phyloP scores from a whole-genome alignment of 2,888 invertebrate species.

The Drosophila paramelanica region DNA sequence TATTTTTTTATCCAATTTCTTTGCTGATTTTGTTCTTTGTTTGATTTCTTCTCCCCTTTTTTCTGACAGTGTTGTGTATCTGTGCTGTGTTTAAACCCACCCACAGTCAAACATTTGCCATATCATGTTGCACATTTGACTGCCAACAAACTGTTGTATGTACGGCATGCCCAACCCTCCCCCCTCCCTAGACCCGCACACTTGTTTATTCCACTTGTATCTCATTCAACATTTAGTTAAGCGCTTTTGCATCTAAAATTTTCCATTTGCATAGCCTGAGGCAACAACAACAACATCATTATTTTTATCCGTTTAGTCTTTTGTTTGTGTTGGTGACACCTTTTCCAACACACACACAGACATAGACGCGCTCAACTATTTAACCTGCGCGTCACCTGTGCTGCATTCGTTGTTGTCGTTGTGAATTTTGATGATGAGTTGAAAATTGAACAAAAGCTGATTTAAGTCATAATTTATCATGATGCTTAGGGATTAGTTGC shows the following conservation, averaged over 20 bases:
- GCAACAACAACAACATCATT: constrained; percentile 45
- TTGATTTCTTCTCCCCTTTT: neutral
- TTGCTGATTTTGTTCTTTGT: neutral
- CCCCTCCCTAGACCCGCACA: neutral
- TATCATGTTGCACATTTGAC: constrained; percentile 69
- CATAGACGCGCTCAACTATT: constrained; percentile 39
- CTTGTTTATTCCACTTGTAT: constrained; percentile 11
- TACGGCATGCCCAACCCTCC: neutral
- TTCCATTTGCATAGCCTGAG: constrained; percentile 54
- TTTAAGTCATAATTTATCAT: constrained; percentile 81
- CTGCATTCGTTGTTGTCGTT: constrained; percentile 31
- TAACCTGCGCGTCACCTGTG: constrained; percentile 64
- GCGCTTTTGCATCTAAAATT: constrained; percentile 57
- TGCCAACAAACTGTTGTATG: constrained; percentile 32
- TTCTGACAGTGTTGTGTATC: constrained; percentile 25
- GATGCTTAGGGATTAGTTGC: constrained; percentile 71
- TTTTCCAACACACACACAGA: constrained; percentile 54
- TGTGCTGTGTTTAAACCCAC: constrained; percentile 25
- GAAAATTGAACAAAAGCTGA: constrained; percentile 80
- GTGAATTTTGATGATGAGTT: constrained; percentile 70
- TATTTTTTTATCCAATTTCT: too few species aligned
- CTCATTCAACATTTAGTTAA: constrained; percentile 58
- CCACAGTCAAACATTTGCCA: constrained; percentile 52
- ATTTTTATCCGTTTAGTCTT: constrained; percentile 69
- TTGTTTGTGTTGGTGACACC: constrained; percentile 67